Evolutionary conservation across 2,888 invertebrate genomes (phyloP), one percentile per base, ranked within the genome.

Genomic region (Apomyelois bistriatella): DNA sequence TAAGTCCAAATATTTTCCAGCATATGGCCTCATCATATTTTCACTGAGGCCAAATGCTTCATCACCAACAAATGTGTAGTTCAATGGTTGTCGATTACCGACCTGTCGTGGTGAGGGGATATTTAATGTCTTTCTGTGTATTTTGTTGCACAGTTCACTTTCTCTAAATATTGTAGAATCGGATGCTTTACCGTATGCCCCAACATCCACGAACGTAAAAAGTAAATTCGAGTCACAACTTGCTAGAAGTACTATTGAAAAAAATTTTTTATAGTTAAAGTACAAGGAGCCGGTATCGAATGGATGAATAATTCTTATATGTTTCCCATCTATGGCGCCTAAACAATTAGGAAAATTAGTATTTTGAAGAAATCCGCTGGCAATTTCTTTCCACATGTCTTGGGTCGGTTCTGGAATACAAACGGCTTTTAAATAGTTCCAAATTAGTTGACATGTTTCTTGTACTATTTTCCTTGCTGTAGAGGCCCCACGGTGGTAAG

Each of bases 181-280:
- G 51, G 56, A 56, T 55, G 52, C 58, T 58, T 60, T 62, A 48
- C 62, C 63, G 52, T 65, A 62, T 55, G 58, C 54, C 43, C 58
- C 64, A 55, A 64, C 55, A 61, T 62, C 63, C 52, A 63, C 59
- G 58, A 60, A 65, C 48, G 58, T 61, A 55, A 68, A 68, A 58
- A 58, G 55, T 53, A 55, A 68, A 58, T 64, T 62, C 41, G 61
- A 58, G 58, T 66, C 65, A 48, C 59, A 58, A 54, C 43, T 57
- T 55, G 59, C 59, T 52, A 65, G 56, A 57, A 65, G 57, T 57
- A 65, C 59, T 55, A 63, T 60, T 46, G 59, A 62, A 64, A 61
- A 62, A 57, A 52, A 56, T 50, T 53, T 53, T 55, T 59, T 61
- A 53, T 62, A 61, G 54, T 62, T 63, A 58, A 56, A 65, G 58